Conservation (phyloP, 2,888 invertebrate genomes). For the Cristatella mucedo region DNA sequence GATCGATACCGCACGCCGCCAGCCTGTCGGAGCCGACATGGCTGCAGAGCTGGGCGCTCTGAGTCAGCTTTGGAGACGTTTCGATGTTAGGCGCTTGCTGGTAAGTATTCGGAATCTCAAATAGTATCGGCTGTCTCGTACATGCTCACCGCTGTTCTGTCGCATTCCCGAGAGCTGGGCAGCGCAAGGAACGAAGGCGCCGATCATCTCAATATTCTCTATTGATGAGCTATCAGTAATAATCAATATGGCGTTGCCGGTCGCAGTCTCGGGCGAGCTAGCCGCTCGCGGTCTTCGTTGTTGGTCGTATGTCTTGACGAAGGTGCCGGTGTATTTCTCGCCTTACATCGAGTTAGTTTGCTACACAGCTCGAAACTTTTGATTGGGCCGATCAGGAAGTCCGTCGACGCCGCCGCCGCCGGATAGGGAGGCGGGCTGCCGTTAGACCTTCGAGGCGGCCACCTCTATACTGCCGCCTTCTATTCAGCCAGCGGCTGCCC, state of each 20-base stretch:
- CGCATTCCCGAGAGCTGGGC: background rate
- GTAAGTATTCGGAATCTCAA: no score
- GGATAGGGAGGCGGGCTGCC: no score
- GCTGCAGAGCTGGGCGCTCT: constrained; percentile 41
- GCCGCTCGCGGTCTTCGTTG: constrained; percentile 14
- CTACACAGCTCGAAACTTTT: background rate
- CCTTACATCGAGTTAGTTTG: constrained; percentile 1
- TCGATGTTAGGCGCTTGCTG: constrained; percentile 39
- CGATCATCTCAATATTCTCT: constrained; percentile 1
- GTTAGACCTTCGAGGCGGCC: no score
- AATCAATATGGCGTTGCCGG: constrained; percentile 22
- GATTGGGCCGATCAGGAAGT: no score
- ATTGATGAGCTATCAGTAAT: constrained; percentile 21
- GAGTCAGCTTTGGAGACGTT: constrained; percentile 40
- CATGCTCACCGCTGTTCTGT: background rate
- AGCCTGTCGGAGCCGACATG: no score
- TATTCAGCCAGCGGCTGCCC: no score
- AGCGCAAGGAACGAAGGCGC: background rate
- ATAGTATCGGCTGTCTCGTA: background rate
- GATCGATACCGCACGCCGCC: no score
- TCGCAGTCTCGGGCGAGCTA: no score
- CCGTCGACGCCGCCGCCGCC: no score
- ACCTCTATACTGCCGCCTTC: no score
- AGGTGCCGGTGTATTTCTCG: constrained; percentile 5
- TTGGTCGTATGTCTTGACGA: constrained; percentile 12